Evolutionary conservation across 2,113 vertebrate genomes (phyloP).

Genomic region (Lasiurus borealis): DNA sequence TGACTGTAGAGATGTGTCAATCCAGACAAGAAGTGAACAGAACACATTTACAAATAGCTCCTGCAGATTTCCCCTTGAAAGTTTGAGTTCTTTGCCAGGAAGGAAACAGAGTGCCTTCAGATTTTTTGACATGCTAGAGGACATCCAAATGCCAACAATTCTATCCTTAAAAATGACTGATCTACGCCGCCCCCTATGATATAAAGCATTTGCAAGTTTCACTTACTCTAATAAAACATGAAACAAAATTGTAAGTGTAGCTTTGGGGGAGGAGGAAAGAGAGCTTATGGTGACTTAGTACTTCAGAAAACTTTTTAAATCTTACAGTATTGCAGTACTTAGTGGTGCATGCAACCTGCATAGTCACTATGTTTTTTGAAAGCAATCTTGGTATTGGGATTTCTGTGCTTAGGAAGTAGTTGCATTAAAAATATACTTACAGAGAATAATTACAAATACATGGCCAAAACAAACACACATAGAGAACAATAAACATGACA

Average conservation of each 20-base stretch:
- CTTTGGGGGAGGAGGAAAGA: accelerated
- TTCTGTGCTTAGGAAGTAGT: not conserved
- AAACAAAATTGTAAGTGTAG: not conserved
- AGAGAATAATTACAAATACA: not conserved
- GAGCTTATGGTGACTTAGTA: not conserved
- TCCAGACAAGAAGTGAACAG: not conserved
- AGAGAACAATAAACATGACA: not conserved
- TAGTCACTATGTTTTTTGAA: not conserved
- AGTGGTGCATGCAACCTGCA: not conserved
- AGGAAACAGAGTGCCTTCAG: not conserved
- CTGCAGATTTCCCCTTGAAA: not conserved
- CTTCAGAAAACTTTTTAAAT: not conserved
- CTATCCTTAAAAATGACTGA: not conserved
- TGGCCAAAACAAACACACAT: not conserved
- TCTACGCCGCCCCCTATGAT: not conserved
- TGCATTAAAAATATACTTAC: not conserved
- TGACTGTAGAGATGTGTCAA: not conserved
- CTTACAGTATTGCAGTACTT: not conserved
- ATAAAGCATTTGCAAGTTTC: not conserved
- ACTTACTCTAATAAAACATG: not conserved
- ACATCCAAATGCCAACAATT: not conserved
- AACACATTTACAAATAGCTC: not conserved
- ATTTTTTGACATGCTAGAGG: not conserved
- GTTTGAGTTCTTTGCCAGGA: not conserved
- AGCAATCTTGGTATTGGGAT: not conserved